A percentile compares a stretch with the other conserved stretches of the same genome.
phyloP scores from a whole-genome alignment of 2,113 vertebrate genomes.

The Antechinus stuartii region DNA sequence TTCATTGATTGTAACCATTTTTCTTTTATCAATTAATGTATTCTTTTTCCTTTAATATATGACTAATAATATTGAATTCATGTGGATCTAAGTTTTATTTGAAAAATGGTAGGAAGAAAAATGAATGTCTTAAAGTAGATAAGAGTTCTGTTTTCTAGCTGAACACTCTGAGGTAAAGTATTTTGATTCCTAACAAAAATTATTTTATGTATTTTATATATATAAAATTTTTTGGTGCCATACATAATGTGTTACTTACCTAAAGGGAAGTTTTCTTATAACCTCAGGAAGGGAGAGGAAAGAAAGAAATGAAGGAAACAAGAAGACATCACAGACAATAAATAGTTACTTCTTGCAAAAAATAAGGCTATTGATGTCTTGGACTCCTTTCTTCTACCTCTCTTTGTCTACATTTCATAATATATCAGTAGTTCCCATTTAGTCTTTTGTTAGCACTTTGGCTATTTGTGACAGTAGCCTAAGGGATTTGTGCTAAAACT shows the following conservation, averaged over 20 bases:
- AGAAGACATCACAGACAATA: neutral
- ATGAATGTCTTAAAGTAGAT: slow-evolving; percentile 3
- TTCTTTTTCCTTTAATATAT: neutral
- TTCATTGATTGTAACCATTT: neutral
- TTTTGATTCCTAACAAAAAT: neutral
- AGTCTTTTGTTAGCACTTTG: neutral
- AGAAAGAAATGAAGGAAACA: neutral
- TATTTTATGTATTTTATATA: neutral
- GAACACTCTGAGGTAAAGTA: neutral
- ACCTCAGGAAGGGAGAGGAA: neutral
- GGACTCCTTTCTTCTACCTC: neutral
- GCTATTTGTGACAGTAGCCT: neutral
- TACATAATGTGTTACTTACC: neutral
- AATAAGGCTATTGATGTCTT: neutral
- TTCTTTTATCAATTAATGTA: slow-evolving; percentile 24
- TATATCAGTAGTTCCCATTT: neutral
- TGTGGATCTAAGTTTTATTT: slow-evolving; percentile 17
- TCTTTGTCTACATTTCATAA: neutral
- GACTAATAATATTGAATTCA: slow-evolving; percentile 21
- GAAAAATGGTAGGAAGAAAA: neutral
- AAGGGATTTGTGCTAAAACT: neutral
- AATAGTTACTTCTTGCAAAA: neutral
- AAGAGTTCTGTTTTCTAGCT: neutral
- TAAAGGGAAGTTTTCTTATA: neutral
- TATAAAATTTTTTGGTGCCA: neutral